Evolutionary conservation across 1,140 invertebrate genomes (phyloP).

Genomic region (Drosophila bifasciata): DNA sequence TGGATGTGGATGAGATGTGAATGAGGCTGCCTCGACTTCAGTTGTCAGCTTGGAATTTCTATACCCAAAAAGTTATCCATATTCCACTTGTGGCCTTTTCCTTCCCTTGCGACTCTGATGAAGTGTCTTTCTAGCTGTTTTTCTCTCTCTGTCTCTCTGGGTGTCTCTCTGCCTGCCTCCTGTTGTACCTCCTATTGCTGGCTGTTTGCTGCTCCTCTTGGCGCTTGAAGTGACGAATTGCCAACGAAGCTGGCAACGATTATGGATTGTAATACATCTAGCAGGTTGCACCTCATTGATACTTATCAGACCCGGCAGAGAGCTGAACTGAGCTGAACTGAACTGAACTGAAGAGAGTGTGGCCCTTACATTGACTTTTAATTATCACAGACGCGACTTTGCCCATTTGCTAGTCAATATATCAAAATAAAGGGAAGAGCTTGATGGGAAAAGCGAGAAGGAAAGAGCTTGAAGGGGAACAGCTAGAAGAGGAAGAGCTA

Average conservation of each 20-base stretch:
- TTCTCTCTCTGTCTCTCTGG: neutral
- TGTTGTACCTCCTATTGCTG: too few species aligned
- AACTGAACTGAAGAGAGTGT: neutral
- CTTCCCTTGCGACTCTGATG: slow-evolving; percentile 11
- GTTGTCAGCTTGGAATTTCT: slow-evolving; percentile 63
- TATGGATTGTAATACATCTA: slow-evolving; percentile 76
- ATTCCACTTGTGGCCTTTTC: slow-evolving; percentile 35
- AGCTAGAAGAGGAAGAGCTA: too few species aligned
- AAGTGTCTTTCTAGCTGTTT: neutral
- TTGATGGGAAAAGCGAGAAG: too few species aligned
- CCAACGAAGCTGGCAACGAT: slow-evolving; percentile 60
- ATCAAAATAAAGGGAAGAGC: slow-evolving; percentile 12
- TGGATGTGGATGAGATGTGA: slow-evolving; percentile 16
- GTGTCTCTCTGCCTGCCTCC: neutral
- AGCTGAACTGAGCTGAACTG: neutral
- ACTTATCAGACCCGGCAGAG: slow-evolving; percentile 39
- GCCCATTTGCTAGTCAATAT: slow-evolving; percentile 17
- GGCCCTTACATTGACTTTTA: slow-evolving; percentile 64
- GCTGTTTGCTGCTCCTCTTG: neutral
- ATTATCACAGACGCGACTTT: slow-evolving; percentile 47
- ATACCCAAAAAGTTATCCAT: slow-evolving; percentile 72
- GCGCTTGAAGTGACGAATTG: slow-evolving; percentile 63
- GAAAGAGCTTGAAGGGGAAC: too few species aligned
- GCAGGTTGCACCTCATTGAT: slow-evolving; percentile 52
- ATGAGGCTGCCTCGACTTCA: neutral